Base-by-base conservation (phyloP, 2,113 vertebrate species). In the Mus spicilegus region DNA sequence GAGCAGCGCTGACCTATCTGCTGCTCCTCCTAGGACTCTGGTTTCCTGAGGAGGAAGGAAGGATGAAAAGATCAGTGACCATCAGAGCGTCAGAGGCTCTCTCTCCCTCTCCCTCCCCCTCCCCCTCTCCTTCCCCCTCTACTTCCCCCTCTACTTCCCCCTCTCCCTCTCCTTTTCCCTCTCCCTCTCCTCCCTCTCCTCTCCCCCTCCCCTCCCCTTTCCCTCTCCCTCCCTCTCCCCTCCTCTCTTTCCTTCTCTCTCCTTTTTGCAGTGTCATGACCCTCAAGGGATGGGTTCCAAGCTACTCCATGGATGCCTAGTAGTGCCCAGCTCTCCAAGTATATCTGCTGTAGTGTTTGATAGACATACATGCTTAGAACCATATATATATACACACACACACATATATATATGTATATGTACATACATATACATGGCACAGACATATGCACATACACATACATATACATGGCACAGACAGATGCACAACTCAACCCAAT, bases 181-280 rank as follows among this genome's bases (percentile, higher is more conserved):
- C 54, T 13, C 54, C 13, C 56, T 5, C 16, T 8, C 17, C 58
- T 58, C 9, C 5, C 28, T 69, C 9, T 69, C 30, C 28, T 65
- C 26, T 67, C 28, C 58, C 20, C 2, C 20, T 61, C 1, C 22
- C 9, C 9, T 24, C 8, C 0, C 20, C 26, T 11, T 24, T 1
- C 26, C 7, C 26, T 28, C 26, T 69, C 56, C 22, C 77, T 10
- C 30, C 33, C 67, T 14, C 1, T 33, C 30, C 14, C 17, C 58
- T 58, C 9, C 5, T 17, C 33, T 16, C 65, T 3, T 16, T 56
- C 56, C 14, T 12, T 56, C 56, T 16, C 56, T 11, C 58, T 6
- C 19, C 2, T 8, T 7, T 61, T 1, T 30, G 8, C 3, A 42
- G 36, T 30, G 16, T 28, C 17, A 36, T 1, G 0, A 77, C 10